phyloP scores from a whole-genome alignment of 2,113 vertebrate genomes.

The Syngnathus typhle region DNA sequence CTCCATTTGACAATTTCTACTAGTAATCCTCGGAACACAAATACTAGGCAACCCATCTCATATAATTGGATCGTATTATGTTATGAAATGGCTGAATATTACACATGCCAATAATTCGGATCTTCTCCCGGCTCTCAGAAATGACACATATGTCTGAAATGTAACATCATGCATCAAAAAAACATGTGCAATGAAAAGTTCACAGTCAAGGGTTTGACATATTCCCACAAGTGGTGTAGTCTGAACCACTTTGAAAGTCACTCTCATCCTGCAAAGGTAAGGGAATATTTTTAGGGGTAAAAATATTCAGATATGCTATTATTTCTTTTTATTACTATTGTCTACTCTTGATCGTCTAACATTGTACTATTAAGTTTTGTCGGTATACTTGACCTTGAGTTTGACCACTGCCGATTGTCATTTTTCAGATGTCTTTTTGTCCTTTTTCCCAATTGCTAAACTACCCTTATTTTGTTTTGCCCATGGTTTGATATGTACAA shows the following conservation, averaged over 20 bases:
- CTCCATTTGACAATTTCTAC: not conserved
- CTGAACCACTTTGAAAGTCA: slow-evolving; percentile 32
- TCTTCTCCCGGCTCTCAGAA: slow-evolving; percentile 37
- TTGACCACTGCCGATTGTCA: not conserved
- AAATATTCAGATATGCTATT: not conserved
- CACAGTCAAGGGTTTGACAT: slow-evolving; percentile 44
- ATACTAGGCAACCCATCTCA: not conserved
- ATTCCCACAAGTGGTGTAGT: slow-evolving; percentile 29
- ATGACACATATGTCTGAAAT: slow-evolving; percentile 62
- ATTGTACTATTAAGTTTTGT: not conserved
- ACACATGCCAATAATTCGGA: slow-evolving; percentile 21
- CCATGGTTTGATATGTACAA: not conserved
- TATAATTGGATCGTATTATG: too few relatives aligned
- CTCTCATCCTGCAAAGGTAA: slow-evolving; percentile 48
- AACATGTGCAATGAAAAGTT: slow-evolving; percentile 38
- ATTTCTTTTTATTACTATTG: not conserved
- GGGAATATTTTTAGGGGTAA: not conserved
- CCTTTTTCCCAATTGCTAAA: too few relatives aligned
- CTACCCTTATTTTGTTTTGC: too few relatives aligned
- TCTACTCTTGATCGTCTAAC: too few relatives aligned
- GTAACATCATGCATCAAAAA: slow-evolving; percentile 66
- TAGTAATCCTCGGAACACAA: not conserved
- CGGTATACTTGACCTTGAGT: not conserved
- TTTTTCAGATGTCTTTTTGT: not conserved
- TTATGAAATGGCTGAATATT: not conserved